Percentiles rank a stretch among this genome's conserved stretches.
These are phyloP conservation scores for Meriones psammophilus DNA, from an alignment of 2,797 vertebrate species.

Conservation along the genomic window DNA sequence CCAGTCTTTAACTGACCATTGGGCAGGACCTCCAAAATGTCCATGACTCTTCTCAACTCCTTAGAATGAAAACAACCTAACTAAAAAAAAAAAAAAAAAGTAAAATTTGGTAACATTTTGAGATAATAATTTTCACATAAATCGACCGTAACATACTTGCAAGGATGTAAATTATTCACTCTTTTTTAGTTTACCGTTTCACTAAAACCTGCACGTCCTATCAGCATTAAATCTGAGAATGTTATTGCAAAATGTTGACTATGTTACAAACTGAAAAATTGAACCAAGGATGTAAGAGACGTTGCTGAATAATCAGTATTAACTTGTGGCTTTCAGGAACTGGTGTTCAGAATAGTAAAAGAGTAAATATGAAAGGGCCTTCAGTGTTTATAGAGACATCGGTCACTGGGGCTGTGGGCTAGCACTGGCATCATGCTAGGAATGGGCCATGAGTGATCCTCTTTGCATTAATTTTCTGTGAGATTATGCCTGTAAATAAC, in stretches of 20 bases:
- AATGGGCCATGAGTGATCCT: constrained; percentile 22
- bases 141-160: neutral
- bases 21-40: neutral
- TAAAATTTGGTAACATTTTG: neutral
- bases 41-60: neutral
- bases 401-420: neutral
- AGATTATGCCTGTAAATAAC: constrained; percentile 57
- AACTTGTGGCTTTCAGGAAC: constrained; percentile 50
- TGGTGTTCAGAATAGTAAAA: constrained; percentile 39
- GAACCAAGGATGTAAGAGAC: neutral
- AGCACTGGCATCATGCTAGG: constrained; percentile 16
- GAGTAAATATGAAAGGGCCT: constrained; percentile 30
- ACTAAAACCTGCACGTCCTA: neutral
- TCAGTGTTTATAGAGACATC: constrained; percentile 15
- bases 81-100: neutral
- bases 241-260: constrained; percentile 25
- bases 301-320: constrained; percentile 49
- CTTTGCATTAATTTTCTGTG: constrained; percentile 63
- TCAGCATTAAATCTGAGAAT: constrained; percentile 40
- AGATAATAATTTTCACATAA: neutral
- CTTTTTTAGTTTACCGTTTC: constrained; percentile 23
- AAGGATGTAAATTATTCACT: constrained; percentile 26
- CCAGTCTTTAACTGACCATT: neutral
- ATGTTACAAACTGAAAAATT: constrained; percentile 23
- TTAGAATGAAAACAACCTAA: neutral